A percentile compares a stretch with the other conserved stretches of the same genome.
Conservation (phyloP, 2,888 invertebrate genomes). For the Hedychridium roseum region DNA sequence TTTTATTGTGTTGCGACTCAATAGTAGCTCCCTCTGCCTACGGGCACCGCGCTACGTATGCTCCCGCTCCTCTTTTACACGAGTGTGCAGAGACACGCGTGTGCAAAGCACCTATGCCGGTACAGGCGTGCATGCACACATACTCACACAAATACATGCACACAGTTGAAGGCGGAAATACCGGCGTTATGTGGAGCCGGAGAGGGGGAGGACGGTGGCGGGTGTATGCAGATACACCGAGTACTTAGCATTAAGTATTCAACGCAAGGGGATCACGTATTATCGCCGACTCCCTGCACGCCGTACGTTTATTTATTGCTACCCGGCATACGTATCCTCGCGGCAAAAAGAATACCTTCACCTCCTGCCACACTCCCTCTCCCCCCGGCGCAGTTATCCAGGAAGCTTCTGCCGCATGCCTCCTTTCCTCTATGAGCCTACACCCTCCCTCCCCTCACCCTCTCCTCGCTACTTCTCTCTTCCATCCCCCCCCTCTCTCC, state of each 20-base stretch:
- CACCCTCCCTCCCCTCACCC: slow-evolving; percentile 1
- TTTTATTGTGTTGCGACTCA: slow-evolving; percentile 62
- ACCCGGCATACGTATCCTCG: slow-evolving; percentile 29
- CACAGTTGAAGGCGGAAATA: slow-evolving; percentile 12
- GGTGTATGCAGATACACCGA: slow-evolving; percentile 56
- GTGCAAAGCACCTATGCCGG: slow-evolving; percentile 6
- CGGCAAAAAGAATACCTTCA: slow-evolving; percentile 29
- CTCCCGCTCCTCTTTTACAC: slow-evolving; percentile 36
- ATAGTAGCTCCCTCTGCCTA: slow-evolving; percentile 52
- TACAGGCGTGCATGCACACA: not conserved
- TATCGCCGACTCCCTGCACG: slow-evolving; percentile 57
- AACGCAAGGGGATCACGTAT: slow-evolving; percentile 63
- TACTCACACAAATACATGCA: slow-evolving; percentile 1
- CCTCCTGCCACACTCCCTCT: slow-evolving; percentile 11
- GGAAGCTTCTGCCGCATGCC: too few species aligned
- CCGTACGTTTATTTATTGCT: slow-evolving; percentile 60
- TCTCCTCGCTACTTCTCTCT: not conserved
- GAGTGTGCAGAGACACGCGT: slow-evolving; percentile 16
- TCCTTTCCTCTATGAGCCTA: not conserved
- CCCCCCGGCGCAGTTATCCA: too few species aligned
- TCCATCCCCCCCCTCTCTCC: slow-evolving; percentile 10
- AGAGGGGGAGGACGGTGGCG: slow-evolving; percentile 24
- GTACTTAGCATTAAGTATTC: slow-evolving; percentile 63
- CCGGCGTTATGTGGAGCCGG: slow-evolving; percentile 10
- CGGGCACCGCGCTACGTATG: slow-evolving; percentile 47